Conservation (phyloP, 2,113 vertebrate genomes). For the Corythaeola cristata region DNA sequence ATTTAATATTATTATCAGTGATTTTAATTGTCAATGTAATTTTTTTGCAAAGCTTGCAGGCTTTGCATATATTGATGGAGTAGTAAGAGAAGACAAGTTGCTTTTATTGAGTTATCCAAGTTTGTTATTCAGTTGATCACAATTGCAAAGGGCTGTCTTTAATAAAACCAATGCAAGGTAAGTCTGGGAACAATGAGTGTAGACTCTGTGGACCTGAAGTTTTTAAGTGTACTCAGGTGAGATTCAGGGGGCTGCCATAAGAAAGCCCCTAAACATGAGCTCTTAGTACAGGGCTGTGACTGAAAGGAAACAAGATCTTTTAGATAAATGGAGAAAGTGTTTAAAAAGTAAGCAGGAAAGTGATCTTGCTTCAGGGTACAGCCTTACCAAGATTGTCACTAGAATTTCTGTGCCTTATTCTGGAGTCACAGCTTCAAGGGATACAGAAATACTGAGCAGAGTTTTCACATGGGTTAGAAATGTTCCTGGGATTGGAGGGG, state of each 20-base stretch:
- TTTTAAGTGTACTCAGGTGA: background rate
- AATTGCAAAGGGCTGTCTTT: background rate
- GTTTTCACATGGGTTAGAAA: background rate
- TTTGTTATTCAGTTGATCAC: background rate
- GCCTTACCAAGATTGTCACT: background rate
- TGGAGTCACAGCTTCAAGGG: background rate
- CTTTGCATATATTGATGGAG: background rate
- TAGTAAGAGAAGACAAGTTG: background rate
- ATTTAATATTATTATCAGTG: background rate
- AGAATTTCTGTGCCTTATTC: background rate
- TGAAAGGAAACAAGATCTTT: background rate
- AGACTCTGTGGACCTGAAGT: background rate
- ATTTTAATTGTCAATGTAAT: background rate
- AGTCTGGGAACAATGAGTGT: background rate
- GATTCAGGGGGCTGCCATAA: background rate
- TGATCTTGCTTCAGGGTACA: background rate
- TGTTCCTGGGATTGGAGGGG: background rate
- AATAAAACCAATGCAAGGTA: background rate
- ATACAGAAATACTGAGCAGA: background rate
- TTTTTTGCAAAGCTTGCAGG: background rate
- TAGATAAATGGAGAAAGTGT: background rate
- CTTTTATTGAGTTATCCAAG: background rate
- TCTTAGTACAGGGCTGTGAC: background rate
- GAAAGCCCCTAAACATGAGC: background rate
- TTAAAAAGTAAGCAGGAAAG: background rate